Evolutionary conservation across 53 echinoderm and acorn worm genomes (phyloP), one percentile per base, ranked within the genome.

Genomic region (Apostichopus leukothele): DNA sequence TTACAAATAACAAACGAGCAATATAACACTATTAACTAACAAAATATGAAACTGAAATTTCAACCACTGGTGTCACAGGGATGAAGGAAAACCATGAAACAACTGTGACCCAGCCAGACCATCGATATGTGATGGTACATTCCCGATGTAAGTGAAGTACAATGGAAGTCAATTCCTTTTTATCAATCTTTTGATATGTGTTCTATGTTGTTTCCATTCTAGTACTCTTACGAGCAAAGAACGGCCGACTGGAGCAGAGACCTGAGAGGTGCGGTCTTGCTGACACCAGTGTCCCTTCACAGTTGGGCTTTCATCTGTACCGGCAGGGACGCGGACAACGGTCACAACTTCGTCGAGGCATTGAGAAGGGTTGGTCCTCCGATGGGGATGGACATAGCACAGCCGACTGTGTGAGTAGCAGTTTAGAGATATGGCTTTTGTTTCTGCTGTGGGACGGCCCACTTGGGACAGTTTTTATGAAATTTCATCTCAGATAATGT

Each of bases 241-340:
- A 21, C 51, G 50, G 95, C 97, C 0, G 95, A 97, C 22, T 97
- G 97, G 97, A 76, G 90, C 14, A 75, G 93, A 16, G 94, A 93
- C 5, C 67, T 92, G 5, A 80, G 97, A 3, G 91, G 93, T 22
- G 86, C 86, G 26, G 23, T 19, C 6, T 89, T 97, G 6, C 66
- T 18, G 1, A 78, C 75, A 13, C 4, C 85, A 0, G 91, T 95
- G 1, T 2, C 51, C 7, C 90, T 97, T 9, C 7, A 53, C 0
- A 54, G 91, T 73, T 97, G 97, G 97, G 61, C 89, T 7, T 22
- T 97, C 80, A 53, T 97, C 76, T 92, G 21, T 90, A 91, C 93
- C 6, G 60, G 52, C 10, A 55, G 91, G 0, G 95, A 97, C 55
- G 54, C 26, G 14, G 39, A 73, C 53, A 88, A 75, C 5, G 90